phyloP scores from a whole-genome alignment of 2,113 vertebrate species.

The Spea bombifrons region DNA sequence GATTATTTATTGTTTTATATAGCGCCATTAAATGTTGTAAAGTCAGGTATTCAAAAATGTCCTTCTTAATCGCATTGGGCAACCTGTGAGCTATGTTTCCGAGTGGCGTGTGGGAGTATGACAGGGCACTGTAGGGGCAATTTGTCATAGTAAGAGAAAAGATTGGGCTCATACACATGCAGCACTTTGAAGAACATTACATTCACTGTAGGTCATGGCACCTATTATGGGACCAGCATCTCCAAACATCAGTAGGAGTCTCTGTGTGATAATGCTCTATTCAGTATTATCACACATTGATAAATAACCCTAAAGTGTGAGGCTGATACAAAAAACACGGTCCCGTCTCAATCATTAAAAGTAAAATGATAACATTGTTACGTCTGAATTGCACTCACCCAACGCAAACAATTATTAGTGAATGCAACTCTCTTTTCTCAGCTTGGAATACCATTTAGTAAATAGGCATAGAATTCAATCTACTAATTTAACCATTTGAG shows the following conservation, averaged over 20 bases:
- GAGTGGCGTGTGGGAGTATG: neutral
- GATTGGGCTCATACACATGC: conserved; percentile 10
- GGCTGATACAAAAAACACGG: conserved; percentile 29
- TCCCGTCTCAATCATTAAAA: conserved; percentile 31
- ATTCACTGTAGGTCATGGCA: conserved; percentile 35
- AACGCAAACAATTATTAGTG: conserved; percentile 24
- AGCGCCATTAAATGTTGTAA: too few species aligned
- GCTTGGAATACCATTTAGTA: neutral
- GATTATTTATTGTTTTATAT: too few species aligned
- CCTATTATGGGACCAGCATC: conserved; percentile 18
- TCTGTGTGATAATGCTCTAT: conserved; percentile 23
- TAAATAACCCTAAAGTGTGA: conserved; percentile 20
- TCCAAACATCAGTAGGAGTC: conserved; percentile 37
- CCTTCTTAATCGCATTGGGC: neutral
- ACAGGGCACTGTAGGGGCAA: neutral
- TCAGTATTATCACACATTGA: conserved; percentile 25
- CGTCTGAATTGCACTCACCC: conserved; percentile 23
- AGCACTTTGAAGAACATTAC: conserved; percentile 34
- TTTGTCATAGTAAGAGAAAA: conserved; percentile 14
- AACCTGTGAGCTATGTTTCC: neutral
- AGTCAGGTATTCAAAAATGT: too few species aligned
- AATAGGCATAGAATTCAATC: neutral
- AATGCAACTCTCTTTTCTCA: conserved; percentile 30
- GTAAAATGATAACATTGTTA: conserved; percentile 30
- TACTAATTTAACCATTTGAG: too few species aligned